Percentiles rank a stretch among this genome's conserved stretches.
Evolutionary conservation across 2,888 invertebrate species (phyloP).

Genomic region (Anarsia innoxiella): DNA sequence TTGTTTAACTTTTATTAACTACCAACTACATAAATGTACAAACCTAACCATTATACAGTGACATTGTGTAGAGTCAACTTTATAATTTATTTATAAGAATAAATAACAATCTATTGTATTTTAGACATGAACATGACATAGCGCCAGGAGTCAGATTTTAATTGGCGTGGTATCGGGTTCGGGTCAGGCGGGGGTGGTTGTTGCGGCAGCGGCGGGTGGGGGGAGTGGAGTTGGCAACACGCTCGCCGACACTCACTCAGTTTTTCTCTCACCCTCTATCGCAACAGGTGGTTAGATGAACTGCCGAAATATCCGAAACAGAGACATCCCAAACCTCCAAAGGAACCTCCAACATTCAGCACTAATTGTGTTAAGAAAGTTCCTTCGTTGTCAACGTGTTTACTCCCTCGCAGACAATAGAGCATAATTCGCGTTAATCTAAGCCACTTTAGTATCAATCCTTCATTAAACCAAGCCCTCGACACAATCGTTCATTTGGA

Average conservation of each 20-base stretch:
- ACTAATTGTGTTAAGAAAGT: conserved; percentile 7
- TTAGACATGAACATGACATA: conserved; percentile 31
- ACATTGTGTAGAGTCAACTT: too few relatives aligned
- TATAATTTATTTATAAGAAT: too few relatives aligned
- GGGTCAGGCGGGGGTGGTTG: conserved; percentile 14
- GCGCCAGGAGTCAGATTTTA: conserved; percentile 56
- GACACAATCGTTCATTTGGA: conserved; percentile 71
- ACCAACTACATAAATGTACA: too few relatives aligned
- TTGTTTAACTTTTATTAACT: too few relatives aligned
- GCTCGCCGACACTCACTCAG: conserved; percentile 35
- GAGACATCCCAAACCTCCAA: conserved; percentile 22
- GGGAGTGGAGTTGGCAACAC: conserved; percentile 21
- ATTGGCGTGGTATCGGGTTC: conserved; percentile 53
- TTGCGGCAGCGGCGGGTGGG: conserved; percentile 14
- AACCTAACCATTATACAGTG: too few relatives aligned
- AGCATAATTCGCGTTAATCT: conserved; percentile 45
- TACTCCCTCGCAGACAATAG: conserved; percentile 29
- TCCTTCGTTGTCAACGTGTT: conserved; percentile 22
- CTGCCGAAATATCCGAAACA: conserved; percentile 38
- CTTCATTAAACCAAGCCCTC: conserved; percentile 60
- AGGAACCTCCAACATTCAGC: conserved; percentile 13
- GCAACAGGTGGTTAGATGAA: conserved; percentile 59
- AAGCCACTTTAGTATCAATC: conserved; percentile 61
- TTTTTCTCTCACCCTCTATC: conserved; percentile 55
- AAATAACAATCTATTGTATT: conserved; percentile 8